Percentiles rank a stretch among this genome's conserved stretches.
Conservation (phyloP, 2,888 invertebrate genomes). For the Pherbina coryleti region DNA sequence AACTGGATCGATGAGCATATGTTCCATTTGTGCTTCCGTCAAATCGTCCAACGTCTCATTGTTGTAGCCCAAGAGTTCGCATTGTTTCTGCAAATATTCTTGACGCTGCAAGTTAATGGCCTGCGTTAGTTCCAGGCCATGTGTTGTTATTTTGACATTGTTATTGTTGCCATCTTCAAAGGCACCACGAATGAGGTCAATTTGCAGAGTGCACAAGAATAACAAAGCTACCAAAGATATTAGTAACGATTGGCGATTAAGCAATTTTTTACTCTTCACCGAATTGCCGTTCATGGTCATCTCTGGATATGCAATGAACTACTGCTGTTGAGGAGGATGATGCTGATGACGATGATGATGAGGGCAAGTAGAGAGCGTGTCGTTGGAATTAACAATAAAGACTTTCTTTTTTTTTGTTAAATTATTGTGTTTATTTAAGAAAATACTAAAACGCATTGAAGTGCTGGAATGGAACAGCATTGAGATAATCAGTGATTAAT, state of each 20-base stretch:
- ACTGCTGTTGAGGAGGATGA: too few relatives aligned
- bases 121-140: conserved; percentile 75
- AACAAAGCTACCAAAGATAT: conserved; percentile 47
- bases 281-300: not conserved
- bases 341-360: not conserved
- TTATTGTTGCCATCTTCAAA: conserved; percentile 68
- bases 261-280: conserved; percentile 35
- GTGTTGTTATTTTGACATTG: conserved; percentile 68
- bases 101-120: conserved; percentile 76
- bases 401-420: conserved; percentile 16
- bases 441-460: not conserved
- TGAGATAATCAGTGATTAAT: not conserved
- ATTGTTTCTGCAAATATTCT: conserved; percentile 75
- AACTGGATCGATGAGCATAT: conserved; percentile 85
- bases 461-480: not conserved
- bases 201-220: conserved; percentile 47
- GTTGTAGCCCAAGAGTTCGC: conserved; percentile 71
- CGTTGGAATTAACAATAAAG: conserved; percentile 23
- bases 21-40: conserved; percentile 76
- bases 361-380: conserved; percentile 23
- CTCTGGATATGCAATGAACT: conserved; percentile 42
- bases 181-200: conserved; percentile 53
- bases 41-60: conserved; percentile 69
- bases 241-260: conserved; percentile 48
- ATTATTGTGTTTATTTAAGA: not conserved